Evolutionary conservation across 2,113 vertebrate genomes (phyloP).

Genomic region (Mystacornis crossleyi): DNA sequence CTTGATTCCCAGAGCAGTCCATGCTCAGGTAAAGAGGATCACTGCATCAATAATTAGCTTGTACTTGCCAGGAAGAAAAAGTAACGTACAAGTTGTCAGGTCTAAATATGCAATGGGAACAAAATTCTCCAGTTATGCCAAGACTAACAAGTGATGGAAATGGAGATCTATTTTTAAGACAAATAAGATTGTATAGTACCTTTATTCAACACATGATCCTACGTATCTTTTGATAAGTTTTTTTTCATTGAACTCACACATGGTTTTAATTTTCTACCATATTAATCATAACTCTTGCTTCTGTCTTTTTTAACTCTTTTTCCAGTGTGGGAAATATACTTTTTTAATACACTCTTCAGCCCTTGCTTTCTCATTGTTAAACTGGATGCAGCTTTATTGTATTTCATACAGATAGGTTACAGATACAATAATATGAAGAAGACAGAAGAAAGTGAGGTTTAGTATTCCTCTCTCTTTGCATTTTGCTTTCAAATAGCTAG

Average conservation of each 20-base stretch:
- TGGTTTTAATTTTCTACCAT: background rate
- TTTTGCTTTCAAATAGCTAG: background rate
- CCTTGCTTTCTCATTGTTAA: background rate
- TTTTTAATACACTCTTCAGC: background rate
- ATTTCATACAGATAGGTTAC: background rate
- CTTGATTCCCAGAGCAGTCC: conserved; percentile 5
- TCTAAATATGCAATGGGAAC: conserved; percentile 39
- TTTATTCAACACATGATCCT: background rate
- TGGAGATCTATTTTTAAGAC: conserved; percentile 27
- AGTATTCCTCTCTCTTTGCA: background rate
- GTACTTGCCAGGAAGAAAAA: conserved; percentile 33
- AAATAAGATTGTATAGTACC: background rate
- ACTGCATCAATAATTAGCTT: conserved; percentile 1
- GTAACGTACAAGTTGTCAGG: background rate
- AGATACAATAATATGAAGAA: background rate
- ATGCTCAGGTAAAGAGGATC: conserved; percentile 13
- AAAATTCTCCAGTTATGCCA: conserved; percentile 34
- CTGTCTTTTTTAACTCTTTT: background rate
- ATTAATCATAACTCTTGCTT: background rate
- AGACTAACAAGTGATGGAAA: conserved; percentile 45
- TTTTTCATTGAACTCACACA: background rate
- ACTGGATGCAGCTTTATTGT: background rate
- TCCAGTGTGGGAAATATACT: background rate
- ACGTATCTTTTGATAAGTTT: background rate
- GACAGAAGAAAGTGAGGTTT: background rate